Conservation (phyloP, 2,113 vertebrate species). For the Platanista minor region DNA sequence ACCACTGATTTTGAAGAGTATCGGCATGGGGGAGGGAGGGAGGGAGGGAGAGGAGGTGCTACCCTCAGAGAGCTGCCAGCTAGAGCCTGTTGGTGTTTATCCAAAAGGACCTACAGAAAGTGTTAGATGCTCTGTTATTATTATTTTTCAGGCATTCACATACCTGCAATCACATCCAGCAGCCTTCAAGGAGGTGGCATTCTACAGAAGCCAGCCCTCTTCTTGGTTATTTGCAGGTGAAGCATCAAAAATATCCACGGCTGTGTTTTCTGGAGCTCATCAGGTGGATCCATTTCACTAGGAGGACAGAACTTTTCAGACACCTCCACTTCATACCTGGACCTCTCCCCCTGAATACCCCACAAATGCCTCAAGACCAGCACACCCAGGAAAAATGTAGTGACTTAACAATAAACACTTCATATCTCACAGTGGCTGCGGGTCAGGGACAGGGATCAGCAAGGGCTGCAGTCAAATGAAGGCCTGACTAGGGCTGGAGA, state of each 20-base stretch:
- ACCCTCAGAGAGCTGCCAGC: neutral
- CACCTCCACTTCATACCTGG: neutral
- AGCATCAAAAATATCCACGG: neutral
- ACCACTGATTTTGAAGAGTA: neutral
- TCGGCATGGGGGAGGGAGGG: fast-evolving
- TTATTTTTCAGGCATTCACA: neutral
- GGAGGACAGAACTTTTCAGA: neutral
- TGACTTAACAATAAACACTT: neutral
- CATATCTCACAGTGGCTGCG: neutral
- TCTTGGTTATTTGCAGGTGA: neutral
- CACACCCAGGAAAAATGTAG: neutral
- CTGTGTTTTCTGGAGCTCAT: neutral
- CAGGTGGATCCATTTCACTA: neutral
- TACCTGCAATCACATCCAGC: neutral
- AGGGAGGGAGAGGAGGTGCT: neutral
- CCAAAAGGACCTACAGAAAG: neutral
- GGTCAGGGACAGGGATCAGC: neutral
- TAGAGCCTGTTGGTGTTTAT: neutral
- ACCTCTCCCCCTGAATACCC: neutral
- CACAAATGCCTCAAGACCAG: neutral
- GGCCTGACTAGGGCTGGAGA: neutral
- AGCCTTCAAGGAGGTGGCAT: neutral
- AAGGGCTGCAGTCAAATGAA: neutral
- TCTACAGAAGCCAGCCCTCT: neutral
- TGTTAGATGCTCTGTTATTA: neutral